A percentile compares a stretch with the other conserved stretches of the same genome.
Evolutionary conservation across 2,113 vertebrate genomes (phyloP).

Genomic region (Epinephelus fuscoguttatus): DNA sequence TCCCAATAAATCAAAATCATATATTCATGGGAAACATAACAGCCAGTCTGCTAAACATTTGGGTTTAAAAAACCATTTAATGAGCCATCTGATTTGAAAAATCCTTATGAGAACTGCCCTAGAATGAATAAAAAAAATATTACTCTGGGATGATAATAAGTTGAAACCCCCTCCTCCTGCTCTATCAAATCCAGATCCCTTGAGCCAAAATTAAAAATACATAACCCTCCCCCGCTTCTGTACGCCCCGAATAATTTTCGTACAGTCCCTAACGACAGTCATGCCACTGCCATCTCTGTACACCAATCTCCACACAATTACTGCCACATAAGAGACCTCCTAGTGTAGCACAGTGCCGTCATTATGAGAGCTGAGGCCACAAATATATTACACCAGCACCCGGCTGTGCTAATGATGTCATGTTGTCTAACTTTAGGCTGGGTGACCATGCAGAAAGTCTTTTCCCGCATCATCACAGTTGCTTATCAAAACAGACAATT

Average conservation of each 20-base stretch:
- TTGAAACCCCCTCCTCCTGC: background rate
- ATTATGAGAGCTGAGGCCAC: slow-evolving; percentile 15
- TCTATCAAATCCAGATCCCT: background rate
- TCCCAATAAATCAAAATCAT: background rate
- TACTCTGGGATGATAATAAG: background rate
- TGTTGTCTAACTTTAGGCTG: slow-evolving; percentile 59
- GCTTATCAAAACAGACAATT: slow-evolving; percentile 85
- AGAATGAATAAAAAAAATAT: slow-evolving; percentile 5
- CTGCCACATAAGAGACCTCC: slow-evolving; percentile 43
- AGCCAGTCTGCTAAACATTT: background rate
- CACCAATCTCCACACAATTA: slow-evolving; percentile 16
- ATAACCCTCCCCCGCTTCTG: background rate
- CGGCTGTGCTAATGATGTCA: slow-evolving; percentile 50
- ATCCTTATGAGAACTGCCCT: background rate
- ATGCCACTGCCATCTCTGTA: slow-evolving; percentile 26
- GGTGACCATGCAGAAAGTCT: slow-evolving; percentile 65
- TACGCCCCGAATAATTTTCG: slow-evolving; percentile 1
- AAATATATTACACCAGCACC: slow-evolving; percentile 31
- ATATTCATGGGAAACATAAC: slow-evolving; percentile 1
- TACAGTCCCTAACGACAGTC: slow-evolving; percentile 32
- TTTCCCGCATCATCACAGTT: slow-evolving; percentile 72
- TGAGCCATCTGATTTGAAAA: background rate
- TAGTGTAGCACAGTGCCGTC: slow-evolving; percentile 25
- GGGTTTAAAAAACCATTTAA: background rate
- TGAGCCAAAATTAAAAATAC: background rate